Percentiles rank a stretch among this genome's conserved stretches.
phyloP scores from a whole-genome alignment of 2,888 invertebrate species.

The Melangyna quadrimaculata region DNA sequence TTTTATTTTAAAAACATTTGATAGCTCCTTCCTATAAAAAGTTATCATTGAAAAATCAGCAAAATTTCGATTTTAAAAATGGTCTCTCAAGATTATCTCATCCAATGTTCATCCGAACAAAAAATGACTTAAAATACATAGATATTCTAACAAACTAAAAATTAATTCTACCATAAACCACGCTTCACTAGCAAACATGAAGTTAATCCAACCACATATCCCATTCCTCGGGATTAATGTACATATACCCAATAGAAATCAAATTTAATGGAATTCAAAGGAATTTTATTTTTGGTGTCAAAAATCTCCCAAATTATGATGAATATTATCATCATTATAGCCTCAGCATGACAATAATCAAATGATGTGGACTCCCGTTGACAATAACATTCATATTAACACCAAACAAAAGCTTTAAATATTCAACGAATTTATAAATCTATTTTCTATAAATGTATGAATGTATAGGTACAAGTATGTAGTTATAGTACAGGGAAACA shows the following conservation, averaged over 20 bases:
- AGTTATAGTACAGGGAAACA: not conserved
- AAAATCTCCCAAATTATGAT: slow-evolving; percentile 25
- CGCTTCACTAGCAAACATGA: not conserved
- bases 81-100: too few species aligned
- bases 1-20: too few species aligned
- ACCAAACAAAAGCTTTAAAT: slow-evolving; percentile 34
- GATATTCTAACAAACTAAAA: not conserved
- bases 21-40: too few species aligned
- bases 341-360: slow-evolving; percentile 47
- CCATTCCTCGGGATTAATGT: not conserved
- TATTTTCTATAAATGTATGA: not conserved
- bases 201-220: not conserved
- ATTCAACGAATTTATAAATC: slow-evolving; percentile 15
- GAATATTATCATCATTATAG: slow-evolving; percentile 24
- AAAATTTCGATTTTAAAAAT: too few species aligned
- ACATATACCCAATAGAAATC: slow-evolving; percentile 4
- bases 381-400: slow-evolving; percentile 56
- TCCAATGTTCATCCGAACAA: too few species aligned
- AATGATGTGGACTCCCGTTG: slow-evolving; percentile 50
- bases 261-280: slow-evolving; percentile 13
- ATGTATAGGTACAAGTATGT: not conserved
- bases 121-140: not conserved
- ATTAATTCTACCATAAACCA: not conserved
- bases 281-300: not conserved
- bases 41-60: too few species aligned